Conservation (phyloP, 2,797 vertebrate genomes). For the Hemibagrus guttatus region DNA sequence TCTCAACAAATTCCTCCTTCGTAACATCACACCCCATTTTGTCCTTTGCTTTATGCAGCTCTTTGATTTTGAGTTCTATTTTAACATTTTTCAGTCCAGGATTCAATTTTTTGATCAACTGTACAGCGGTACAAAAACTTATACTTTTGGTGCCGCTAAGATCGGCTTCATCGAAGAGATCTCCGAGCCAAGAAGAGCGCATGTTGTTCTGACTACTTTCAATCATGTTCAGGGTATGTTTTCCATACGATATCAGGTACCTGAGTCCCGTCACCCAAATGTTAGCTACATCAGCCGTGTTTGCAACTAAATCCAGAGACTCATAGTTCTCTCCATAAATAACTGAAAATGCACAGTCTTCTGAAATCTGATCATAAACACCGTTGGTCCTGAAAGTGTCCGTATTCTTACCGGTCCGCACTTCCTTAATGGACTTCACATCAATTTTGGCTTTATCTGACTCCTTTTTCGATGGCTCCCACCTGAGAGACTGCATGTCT, state of each 20-base stretch:
- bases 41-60: conserved; percentile 92
- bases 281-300: conserved; percentile 94
- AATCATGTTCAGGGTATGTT: conserved; percentile 94
- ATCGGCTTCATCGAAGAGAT: conserved; percentile 87
- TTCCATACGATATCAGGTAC: conserved; percentile 97
- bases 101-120: conserved; percentile 89
- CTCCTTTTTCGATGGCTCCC: conserved; percentile 99
- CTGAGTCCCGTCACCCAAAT: conserved; percentile 97
- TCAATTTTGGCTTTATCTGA: conserved; percentile 98
- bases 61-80: conserved; percentile 97
- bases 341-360: conserved; percentile 95
- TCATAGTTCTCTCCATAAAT: conserved; percentile 98
- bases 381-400: conserved; percentile 97
- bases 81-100: conserved; percentile 94
- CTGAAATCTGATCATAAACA: conserved; percentile 96
- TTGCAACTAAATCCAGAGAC: conserved; percentile 95
- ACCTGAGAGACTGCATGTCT: conserved; percentile 95
- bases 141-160: conserved; percentile 79
- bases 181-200: conserved; percentile 93
- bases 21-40: conserved; percentile 83
- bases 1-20: conserved; percentile 93
- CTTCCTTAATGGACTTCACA: conserved; percentile 94
- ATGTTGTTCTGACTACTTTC: conserved; percentile 94
- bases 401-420: conserved; percentile 95
- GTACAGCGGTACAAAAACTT: conserved; percentile 84